Percentiles rank a stretch among this genome's conserved stretches.
phyloP scores from a whole-genome alignment of 2,797 vertebrate species.

The Galagoides demidoff region DNA sequence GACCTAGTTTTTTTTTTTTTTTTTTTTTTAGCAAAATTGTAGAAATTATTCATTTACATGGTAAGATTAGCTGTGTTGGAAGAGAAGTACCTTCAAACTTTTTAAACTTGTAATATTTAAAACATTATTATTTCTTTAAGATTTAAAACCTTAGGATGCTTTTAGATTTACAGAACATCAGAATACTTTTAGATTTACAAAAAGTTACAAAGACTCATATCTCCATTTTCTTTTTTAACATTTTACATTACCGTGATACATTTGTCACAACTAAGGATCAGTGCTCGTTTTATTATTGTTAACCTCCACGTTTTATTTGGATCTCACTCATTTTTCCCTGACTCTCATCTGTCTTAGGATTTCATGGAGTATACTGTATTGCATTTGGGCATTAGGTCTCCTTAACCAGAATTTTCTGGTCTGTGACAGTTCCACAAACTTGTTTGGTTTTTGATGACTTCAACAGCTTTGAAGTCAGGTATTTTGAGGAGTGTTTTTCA shows the following conservation, averaged over 20 bases:
- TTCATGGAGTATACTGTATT: background rate
- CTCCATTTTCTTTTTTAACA: background rate
- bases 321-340: background rate
- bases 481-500: slow-evolving; percentile 12
- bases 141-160: background rate
- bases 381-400: background rate
- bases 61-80: slow-evolving; percentile 2
- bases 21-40: slow-evolving; percentile 29
- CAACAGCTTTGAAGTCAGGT: background rate
- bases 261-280: background rate
- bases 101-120: slow-evolving; percentile 3
- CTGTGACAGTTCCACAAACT: background rate
- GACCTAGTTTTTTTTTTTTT: background rate
- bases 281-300: background rate
- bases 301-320: background rate
- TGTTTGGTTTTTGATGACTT: slow-evolving; percentile 40
- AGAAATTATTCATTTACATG: background rate
- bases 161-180: background rate
- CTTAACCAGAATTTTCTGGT: background rate
- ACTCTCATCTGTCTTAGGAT: background rate
- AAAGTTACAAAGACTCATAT: background rate
- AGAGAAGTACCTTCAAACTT: slow-evolving; percentile 46
- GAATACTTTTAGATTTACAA: slow-evolving; percentile 12
- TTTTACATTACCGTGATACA: background rate
- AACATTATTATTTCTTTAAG: background rate